Base-by-base conservation (phyloP, 2,113 vertebrate genomes). In the Danionella cerebrum region DNA sequence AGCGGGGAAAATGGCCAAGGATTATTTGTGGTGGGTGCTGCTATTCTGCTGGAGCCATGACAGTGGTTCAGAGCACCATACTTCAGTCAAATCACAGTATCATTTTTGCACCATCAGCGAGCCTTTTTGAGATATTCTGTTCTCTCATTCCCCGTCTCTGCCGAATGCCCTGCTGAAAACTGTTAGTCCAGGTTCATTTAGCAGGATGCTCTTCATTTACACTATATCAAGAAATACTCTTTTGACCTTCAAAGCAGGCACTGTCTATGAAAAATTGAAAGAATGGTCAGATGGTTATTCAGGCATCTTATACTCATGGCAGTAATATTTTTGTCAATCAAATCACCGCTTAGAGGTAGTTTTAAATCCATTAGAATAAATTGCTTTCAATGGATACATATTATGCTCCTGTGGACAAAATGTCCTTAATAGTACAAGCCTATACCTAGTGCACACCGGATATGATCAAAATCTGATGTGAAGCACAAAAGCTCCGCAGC, bases 61-160 rank as follows among this genome's bases (percentile, higher is more conserved):
- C 70, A 48, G 11, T 22, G 38, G 33, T 65, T 60, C 45, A 36
- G 51, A 42, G 31, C 25, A 25, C 50, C 53, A 41, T 51, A 51
- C 36, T 71, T 65, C 63, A 72, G 38, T 72, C 36, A 75, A 73
- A 78, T 75, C 63, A 54, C 57, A 19, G 67, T 13, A 67, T 70
- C 71, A 58, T 77, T 76, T 73, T 41, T 10, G 62, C 51, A 14
- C 41, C 59, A 65, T 65, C 59, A 72, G 62, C 24, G 54, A 41
- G 38, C 52, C 54, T 64, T 47, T 31, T 16, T 31, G 42, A 63
- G 29, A 67, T 51, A 41, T 22, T 48, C 39, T 21, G 52, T 25
- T 35, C 65, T 71, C 42, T 24, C 42, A 52, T 29, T 52, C 9
- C 1, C 33, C 38, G 13, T 31, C 29, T 24, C 19, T 41, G 53